Conservation (phyloP, 30 jellyfish, hydroid and myxozoan species). For the Catostylus mosaicus region DNA sequence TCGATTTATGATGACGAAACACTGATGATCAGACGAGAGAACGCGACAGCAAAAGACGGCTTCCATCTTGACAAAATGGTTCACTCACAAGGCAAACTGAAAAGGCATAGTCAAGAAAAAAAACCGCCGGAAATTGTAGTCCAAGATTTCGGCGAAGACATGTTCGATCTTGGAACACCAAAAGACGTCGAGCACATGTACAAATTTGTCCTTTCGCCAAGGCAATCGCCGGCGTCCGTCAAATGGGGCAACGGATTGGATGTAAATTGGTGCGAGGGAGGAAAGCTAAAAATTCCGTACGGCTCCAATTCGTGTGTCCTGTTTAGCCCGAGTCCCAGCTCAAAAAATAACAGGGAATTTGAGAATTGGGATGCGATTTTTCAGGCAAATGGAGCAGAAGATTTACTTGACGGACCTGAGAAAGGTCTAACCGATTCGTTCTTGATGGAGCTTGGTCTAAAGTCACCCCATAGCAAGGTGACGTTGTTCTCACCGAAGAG, state of each 20-base stretch:
- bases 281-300: constrained; percentile 68
- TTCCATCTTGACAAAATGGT: constrained; percentile 45
- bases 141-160: constrained; percentile 78
- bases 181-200: constrained; percentile 75
- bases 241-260: constrained; percentile 70
- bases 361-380: constrained; percentile 70
- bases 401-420: constrained; percentile 68
- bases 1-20: not conserved
- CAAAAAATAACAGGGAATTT: constrained; percentile 14
- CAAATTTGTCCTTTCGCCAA: constrained; percentile 74
- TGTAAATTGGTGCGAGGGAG: constrained; percentile 36
- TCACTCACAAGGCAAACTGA: constrained; percentile 57
- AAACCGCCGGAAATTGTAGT: constrained; percentile 76
- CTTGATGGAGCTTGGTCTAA: constrained; percentile 68
- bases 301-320: constrained; percentile 71
- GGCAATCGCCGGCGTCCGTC: constrained; percentile 56
- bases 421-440: constrained; percentile 65
- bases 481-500: constrained; percentile 77
- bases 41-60: constrained; percentile 31
- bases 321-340: constrained; percentile 57
- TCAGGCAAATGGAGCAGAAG: constrained; percentile 81
- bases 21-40: not conserved
- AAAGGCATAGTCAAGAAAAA: constrained; percentile 44
- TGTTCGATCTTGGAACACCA: constrained; percentile 86
- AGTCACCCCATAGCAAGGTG: constrained; percentile 80